phyloP scores from a whole-genome alignment of 2,113 vertebrate species.

The Colius striatus region DNA sequence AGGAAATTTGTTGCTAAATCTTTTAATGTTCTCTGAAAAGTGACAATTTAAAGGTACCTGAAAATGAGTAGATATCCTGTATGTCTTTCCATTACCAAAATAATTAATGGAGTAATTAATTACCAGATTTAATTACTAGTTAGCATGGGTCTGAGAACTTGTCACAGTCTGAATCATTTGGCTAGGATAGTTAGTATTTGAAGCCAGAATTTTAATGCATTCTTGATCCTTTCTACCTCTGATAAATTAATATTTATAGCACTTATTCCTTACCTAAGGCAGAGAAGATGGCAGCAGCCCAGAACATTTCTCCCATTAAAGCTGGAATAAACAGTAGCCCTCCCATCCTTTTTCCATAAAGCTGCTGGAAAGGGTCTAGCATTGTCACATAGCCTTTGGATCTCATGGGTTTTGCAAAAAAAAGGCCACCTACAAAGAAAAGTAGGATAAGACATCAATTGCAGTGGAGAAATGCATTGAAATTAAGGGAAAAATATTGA shows the following conservation, averaged over 20 bases:
- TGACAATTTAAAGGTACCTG: background rate
- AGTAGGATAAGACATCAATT: background rate
- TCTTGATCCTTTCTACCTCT: background rate
- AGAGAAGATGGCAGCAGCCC: conserved; percentile 97
- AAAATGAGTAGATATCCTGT: background rate
- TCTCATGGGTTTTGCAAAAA: conserved; percentile 98
- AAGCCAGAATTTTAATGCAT: background rate
- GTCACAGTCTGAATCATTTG: background rate
- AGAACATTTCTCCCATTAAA: conserved; percentile 98
- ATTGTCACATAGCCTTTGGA: conserved; percentile 96
- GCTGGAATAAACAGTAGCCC: conserved; percentile 95
- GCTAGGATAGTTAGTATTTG: background rate
- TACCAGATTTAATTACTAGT: background rate
- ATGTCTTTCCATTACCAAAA: background rate
- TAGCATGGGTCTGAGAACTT: background rate
- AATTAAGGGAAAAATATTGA: background rate
- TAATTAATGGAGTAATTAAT: background rate
- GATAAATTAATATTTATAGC: background rate
- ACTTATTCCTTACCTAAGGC: conserved; percentile 86
- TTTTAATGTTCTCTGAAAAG: background rate
- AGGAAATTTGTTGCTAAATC: background rate
- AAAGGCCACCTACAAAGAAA: conserved; percentile 87
- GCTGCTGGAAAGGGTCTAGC: conserved; percentile 96
- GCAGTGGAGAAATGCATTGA: background rate
- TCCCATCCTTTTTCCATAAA: conserved; percentile 96